Base-by-base conservation (phyloP, 2,888 invertebrate genomes). In the Melieria omissa region DNA sequence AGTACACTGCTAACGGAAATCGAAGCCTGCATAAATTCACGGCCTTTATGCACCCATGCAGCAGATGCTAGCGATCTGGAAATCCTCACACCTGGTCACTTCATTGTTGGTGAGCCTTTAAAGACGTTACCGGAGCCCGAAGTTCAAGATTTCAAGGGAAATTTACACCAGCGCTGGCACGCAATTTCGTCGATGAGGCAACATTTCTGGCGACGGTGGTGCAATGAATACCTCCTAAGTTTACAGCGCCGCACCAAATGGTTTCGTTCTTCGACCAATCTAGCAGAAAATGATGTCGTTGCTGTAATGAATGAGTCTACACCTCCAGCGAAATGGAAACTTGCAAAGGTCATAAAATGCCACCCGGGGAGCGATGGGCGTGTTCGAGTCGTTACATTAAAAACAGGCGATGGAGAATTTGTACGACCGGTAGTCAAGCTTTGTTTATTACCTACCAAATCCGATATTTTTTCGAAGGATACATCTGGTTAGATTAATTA, bases 161-260 rank as follows among this genome's bases (percentile, higher is more conserved):
- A 46, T 58, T 49, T 65, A 5, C 54, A 41, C 4, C 57, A 55
- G 5, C 42, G 65, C 4, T 55, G 65, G 65, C 66, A 67, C 45
- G 58, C 14, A 6, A 71, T 71, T 12, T 55, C 60, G 10, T n/a
- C 52, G 16, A 70, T 70, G 52, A 62, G 69, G 41, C 70, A 57
- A 16, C 68, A 73, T 16, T 73, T 70, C 46, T 73, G 73, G 67
- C 63, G 55, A 46, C 67, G 72, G 41, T 68, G 72, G 65, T 29
- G 55, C 8, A 57, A 62, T 10, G 67, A 72, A 45, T 71, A 71
- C 12, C 12, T 71, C 10, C 58, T 64, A 0, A 64, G 54, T 45
- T 55, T 70, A 10, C 73, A 70, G 63, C 69, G 62, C n/a, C 65
- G 70, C 6, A 12, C 69, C 5, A 71, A 66, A 16, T 71, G 57